phyloP scores from a whole-genome alignment of 2,797 vertebrate genomes.

The Peromyscus melanophrys region DNA sequence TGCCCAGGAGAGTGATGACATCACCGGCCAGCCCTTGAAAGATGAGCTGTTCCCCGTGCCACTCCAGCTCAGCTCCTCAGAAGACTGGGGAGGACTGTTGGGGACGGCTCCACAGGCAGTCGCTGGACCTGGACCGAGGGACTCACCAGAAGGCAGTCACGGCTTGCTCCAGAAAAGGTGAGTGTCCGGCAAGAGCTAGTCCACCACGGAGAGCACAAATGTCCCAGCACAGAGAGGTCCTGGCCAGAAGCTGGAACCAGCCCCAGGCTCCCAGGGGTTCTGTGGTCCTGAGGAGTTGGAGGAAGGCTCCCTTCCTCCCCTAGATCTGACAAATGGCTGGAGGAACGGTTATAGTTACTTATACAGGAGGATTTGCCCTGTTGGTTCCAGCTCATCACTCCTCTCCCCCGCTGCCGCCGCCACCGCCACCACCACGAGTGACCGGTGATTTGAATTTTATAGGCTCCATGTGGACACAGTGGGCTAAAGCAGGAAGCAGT shows the following conservation, averaged over 20 bases:
- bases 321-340: background rate
- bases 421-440: no score
- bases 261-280: background rate
- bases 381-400: background rate
- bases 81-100: background rate
- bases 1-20: conserved; percentile 75
- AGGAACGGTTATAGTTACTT: background rate
- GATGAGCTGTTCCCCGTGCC: conserved; percentile 75
- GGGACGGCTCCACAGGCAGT: background rate
- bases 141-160: background rate
- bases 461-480: background rate
- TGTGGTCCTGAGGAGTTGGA: background rate
- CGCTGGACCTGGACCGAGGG: background rate
- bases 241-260: background rate
- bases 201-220: rapidly evolving
- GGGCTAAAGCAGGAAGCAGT: background rate
- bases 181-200: background rate
- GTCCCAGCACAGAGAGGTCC: background rate
- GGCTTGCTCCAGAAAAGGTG: conserved; percentile 19
- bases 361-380: background rate
- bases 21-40: conserved; percentile 85
- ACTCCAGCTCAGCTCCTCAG: background rate
- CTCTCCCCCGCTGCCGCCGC: background rate
- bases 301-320: background rate
- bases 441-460: background rate